phyloP scores from a whole-genome alignment of 1,140 invertebrate genomes.

The Cataglyphis hispanica region DNA sequence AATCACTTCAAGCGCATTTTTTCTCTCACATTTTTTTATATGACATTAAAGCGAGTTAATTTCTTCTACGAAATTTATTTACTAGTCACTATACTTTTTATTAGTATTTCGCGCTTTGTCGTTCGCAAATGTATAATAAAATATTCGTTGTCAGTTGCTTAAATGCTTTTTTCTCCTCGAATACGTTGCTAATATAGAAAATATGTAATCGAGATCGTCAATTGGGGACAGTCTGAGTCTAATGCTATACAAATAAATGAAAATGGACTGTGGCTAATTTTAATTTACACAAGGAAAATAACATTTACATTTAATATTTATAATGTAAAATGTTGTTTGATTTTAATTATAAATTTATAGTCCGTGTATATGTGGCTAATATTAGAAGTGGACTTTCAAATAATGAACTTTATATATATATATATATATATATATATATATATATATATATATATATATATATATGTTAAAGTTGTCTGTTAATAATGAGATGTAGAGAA shows the following conservation, averaged over 20 bases:
- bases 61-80: neutral
- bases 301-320: too few relatives aligned
- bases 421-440: too few relatives aligned
- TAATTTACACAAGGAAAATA: neutral
- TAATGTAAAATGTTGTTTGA: conserved; percentile 8
- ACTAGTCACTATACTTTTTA: conserved; percentile 12
- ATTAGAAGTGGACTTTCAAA: conserved; percentile 16
- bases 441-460: too few relatives aligned
- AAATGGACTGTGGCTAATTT: neutral
- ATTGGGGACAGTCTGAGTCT: too few relatives aligned
- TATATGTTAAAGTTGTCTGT: neutral
- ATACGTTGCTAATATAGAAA: neutral
- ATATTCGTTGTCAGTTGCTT: neutral
- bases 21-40: neutral
- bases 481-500: neutral
- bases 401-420: conserved; percentile 8
- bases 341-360: conserved; percentile 1
- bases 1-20: neutral
- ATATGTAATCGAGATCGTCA: neutral
- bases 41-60: conserved; percentile 9
- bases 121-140: neutral
- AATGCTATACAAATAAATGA: neutral
- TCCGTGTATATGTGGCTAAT: neutral
- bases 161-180: neutral
- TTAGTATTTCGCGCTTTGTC: neutral